A percentile compares a stretch with the other conserved stretches of the same genome.
Evolutionary conservation across 2,797 vertebrate genomes (phyloP).

Genomic region (Acestrorhynchus altus): DNA sequence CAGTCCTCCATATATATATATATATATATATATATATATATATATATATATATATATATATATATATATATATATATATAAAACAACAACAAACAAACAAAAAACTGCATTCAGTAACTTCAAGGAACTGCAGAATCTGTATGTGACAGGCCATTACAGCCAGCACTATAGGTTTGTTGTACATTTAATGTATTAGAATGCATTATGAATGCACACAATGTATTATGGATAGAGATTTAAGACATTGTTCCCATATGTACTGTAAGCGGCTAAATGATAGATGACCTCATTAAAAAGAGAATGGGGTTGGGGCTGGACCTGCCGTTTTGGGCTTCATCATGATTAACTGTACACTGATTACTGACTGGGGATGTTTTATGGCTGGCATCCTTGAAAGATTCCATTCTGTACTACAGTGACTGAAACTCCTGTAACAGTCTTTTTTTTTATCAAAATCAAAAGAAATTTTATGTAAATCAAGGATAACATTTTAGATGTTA

Average conservation of each 20-base stretch:
- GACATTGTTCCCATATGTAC: constrained; percentile 24
- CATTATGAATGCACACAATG: constrained; percentile 35
- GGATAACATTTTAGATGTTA: no score
- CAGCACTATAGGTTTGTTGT: not conserved
- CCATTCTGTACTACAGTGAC: not conserved
- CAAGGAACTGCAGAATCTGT: not conserved
- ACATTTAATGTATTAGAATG: not conserved
- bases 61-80: no score
- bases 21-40: no score
- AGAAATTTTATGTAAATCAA: not conserved
- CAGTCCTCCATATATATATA: not conserved
- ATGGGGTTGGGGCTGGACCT: constrained; percentile 33
- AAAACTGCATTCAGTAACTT: not conserved
- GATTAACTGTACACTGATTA: constrained; percentile 36
- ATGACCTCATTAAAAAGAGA: constrained; percentile 46
- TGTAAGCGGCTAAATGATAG: constrained; percentile 39
- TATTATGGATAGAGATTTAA: constrained; percentile 34
- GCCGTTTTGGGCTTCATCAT: constrained; percentile 37
- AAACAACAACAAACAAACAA: no score
- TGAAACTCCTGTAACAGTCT: not conserved
- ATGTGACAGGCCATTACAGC: not conserved
- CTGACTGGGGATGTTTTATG: constrained; percentile 29
- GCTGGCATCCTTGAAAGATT: constrained; percentile 11
- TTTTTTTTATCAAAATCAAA: not conserved
- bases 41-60: no score